Evolutionary conservation across 2,888 invertebrate species (phyloP), one percentile per base, ranked within the genome.

Genomic region (Hymenopus coronatus): DNA sequence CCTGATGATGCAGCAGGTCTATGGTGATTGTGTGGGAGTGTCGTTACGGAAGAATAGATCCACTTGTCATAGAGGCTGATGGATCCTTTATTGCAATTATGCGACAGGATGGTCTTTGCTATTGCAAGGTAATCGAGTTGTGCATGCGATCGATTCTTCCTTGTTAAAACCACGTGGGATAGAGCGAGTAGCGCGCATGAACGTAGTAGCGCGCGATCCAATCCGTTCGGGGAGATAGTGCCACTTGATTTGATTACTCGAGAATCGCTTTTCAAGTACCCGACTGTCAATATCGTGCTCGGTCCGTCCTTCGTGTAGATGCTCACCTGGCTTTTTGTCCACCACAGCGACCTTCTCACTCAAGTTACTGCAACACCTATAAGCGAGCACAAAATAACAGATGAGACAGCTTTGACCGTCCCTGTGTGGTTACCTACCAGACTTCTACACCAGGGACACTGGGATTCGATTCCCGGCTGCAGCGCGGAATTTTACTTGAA

Each of bases 161-260:
- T 70, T 70, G 54, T 70, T 70, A 70, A 70, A 70, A 70, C 54
- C 54, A 70, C 54, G 54, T 70, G 54, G 54, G 54, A 70, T 70
- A 15, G 54, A 70, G 54, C 15, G 15, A 70, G 54, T 25, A 20
- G 54, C 6, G 54, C 54, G 54, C 54, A 70, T 70, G 54, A 70
- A 20, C 54, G 54, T 25, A 25, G 54, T 70, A 25, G 20, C 54
- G 54, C 54, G 54, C 54, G 54, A 70, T 70, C 54, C 54, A 70
- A 70, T 70, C 54, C 54, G 54, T 70, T 70, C 54, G 54, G 54
- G 54, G 54, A 70, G 54, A 70, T 70, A 54, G 54, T 70, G 54
- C 54, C 54, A 81, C 81, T 86, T 81, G 86, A 86, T 86, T 86
- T 81, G 81, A 81, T 86, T 86, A 81, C 81, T 30, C 81, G 81